These are phyloP conservation scores for Corythoichthys intestinalis DNA, from an alignment of 2,113 vertebrate genomes.

Conservation along the genomic window DNA sequence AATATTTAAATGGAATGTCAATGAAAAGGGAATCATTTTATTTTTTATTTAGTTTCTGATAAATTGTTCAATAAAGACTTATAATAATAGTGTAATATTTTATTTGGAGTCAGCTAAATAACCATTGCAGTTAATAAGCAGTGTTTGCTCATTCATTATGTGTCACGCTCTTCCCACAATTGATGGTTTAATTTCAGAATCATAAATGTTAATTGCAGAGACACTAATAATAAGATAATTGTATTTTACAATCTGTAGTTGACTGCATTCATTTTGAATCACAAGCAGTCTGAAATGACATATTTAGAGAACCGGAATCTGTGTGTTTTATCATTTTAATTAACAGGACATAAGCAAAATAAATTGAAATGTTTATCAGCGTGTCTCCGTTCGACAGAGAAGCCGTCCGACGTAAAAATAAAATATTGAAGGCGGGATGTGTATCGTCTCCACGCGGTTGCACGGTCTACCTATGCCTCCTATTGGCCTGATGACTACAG, in stretches of 20 bases:
- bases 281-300: not conserved
- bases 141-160: not conserved
- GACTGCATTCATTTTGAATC: not conserved
- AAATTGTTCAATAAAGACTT: not conserved
- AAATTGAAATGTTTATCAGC: conserved; percentile 3
- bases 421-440: conserved; percentile 26
- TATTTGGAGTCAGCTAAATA: not conserved
- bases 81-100: no score
- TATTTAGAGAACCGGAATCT: not conserved
- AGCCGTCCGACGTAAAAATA: conserved; percentile 23
- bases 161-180: not conserved
- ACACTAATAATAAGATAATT: not conserved
- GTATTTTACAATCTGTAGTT: not conserved
- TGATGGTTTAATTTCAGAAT: not conserved
- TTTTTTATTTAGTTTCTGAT: not conserved
- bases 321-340: not conserved
- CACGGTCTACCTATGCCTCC: conserved; percentile 85
- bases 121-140: not conserved
- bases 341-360: not conserved
- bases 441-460: conserved; percentile 53
- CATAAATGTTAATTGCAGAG: not conserved
- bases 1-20: not conserved
- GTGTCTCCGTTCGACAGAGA: conserved; percentile 13
- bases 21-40: not conserved
- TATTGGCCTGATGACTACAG: conserved; percentile 79